Conservation (phyloP, 2,113 vertebrate genomes). For the Amphiprion percula region DNA sequence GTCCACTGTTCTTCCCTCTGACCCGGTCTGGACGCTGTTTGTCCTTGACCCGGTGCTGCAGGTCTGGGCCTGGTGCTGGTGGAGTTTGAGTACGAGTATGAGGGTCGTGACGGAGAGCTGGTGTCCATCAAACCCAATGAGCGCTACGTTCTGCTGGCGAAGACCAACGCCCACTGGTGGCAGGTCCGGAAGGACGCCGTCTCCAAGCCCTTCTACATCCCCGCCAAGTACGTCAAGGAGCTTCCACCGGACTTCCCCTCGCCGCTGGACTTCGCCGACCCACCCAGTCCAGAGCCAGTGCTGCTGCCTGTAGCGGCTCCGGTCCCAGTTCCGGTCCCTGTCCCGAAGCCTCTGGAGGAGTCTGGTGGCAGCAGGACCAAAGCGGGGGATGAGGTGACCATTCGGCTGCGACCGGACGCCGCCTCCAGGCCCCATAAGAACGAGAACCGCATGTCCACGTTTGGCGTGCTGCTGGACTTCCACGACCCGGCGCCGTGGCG, state of each 20-base stretch:
- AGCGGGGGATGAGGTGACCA: slow-evolving; percentile 75
- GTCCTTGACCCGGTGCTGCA: slow-evolving; percentile 8
- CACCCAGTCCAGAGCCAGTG: slow-evolving; percentile 26
- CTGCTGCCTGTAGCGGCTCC: neutral
- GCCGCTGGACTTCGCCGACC: slow-evolving; percentile 71
- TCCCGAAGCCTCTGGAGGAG: slow-evolving; percentile 67
- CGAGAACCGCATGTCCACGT: slow-evolving; percentile 87
- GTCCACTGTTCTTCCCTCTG: neutral
- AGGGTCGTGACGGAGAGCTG: slow-evolving; percentile 86
- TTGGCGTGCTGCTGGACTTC: slow-evolving; percentile 77
- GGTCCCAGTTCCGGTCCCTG: slow-evolving; percentile 25
- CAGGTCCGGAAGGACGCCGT: slow-evolving; percentile 86
- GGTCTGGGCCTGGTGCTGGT: slow-evolving; percentile 91
- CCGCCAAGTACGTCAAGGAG: slow-evolving; percentile 94
- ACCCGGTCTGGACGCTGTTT: too few species aligned
- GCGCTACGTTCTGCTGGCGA: slow-evolving; percentile 90
- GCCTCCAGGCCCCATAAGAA: slow-evolving; percentile 57
- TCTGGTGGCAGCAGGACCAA: slow-evolving; percentile 35
- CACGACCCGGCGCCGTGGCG: slow-evolving; percentile 35
- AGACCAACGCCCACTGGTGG: slow-evolving; percentile 97
- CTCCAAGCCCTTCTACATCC: slow-evolving; percentile 92
- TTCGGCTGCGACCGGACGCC: slow-evolving; percentile 64
- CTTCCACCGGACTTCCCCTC: slow-evolving; percentile 79
- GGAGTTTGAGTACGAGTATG: slow-evolving; percentile 92
- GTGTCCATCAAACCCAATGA: slow-evolving; percentile 95